These are phyloP conservation scores for Pyrrhia umbra DNA, from an alignment of 2,888 invertebrate genomes.

Conservation along the genomic window DNA sequence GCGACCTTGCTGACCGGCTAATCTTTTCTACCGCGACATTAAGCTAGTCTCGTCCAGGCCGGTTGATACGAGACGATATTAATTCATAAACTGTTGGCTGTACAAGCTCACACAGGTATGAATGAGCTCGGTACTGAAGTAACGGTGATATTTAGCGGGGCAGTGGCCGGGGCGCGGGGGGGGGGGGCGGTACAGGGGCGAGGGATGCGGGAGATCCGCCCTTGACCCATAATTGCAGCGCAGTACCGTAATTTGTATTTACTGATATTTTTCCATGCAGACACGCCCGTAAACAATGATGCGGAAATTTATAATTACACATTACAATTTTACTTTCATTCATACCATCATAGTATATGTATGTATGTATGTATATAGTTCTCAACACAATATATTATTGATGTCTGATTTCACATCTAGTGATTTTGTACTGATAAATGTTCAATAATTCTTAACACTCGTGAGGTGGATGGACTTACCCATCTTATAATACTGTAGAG, in stretches of 20 bases:
- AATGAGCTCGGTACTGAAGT: slow-evolving; percentile 40
- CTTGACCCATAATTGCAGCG: slow-evolving; percentile 51
- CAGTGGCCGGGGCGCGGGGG: neutral
- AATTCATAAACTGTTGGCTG: slow-evolving; percentile 27
- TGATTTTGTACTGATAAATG: too few species aligned
- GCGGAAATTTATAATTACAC: neutral
- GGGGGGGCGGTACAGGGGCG: slow-evolving; percentile 4
- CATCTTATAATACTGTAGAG: too few species aligned
- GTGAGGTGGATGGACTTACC: too few species aligned
- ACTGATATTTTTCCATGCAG: slow-evolving; percentile 14
- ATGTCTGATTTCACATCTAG: too few species aligned
- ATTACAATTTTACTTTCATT: too few species aligned
- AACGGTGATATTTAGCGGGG: slow-evolving; percentile 41
- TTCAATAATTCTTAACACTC: too few species aligned
- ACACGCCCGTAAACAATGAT: slow-evolving; percentile 11
- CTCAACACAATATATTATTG: too few species aligned
- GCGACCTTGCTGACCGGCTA: neutral
- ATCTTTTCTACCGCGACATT: neutral
- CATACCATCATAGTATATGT: too few species aligned
- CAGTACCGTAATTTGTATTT: slow-evolving; percentile 34
- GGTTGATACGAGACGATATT: slow-evolving; percentile 20
- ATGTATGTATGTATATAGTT: too few species aligned
- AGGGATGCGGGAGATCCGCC: slow-evolving; percentile 25
- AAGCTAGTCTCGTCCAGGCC: neutral
- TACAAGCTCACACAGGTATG: slow-evolving; percentile 40